Base-by-base conservation (phyloP, 2,797 vertebrate species). In the Enteromius trimaculatus region DNA sequence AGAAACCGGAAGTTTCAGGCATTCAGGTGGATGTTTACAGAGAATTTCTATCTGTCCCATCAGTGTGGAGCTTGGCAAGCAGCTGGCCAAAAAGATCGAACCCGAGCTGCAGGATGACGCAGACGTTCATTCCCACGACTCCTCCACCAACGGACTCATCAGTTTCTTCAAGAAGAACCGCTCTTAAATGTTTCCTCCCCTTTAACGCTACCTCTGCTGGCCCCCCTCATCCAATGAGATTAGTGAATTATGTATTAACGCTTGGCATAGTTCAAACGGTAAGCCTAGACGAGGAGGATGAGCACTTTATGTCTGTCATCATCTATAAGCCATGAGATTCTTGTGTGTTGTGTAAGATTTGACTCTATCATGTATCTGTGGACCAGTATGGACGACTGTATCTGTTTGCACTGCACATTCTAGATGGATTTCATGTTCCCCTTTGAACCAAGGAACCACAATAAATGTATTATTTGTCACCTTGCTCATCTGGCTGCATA, bases 31-130 rank as follows among this genome's bases (percentile, higher is more conserved):
- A 23, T 2, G n/a, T 75, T 53, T 37, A 34, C 11, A 8, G 19
- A 51, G 5, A 14, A 37, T 55, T 76, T 55, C 37, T 39, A 16
- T 84, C 68, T 77, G 47, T 83, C 53, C 21, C 19, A 26, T 44
- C 83, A 99, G 98, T 64, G 98, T 99, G 47, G 97, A 99, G 85
- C 95, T 99, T 86, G 98, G 98, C 51, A 99, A 99, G 87, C 97
- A 99, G 86, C 93, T 99, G 87, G 97, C 97, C 16, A 99, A 99
- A 95, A 96, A 97, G 91, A 99, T 99, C 5, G 98, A 99, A 87
- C 97, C 98, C 0, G 98, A 99, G 87, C 94, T 99, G 85, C 95
- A 95, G 17, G 95, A 96, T 34, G 85, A 92, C 2, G 87, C 91
- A 2, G 93, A 96, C 1, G 96, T 98, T 86, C 95, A 95, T 80